A percentile compares a stretch with the other conserved stretches of the same genome.
These are phyloP conservation scores for Oryzias sinensis DNA, from an alignment of 2,797 vertebrate genomes.

Conservation along the genomic window DNA sequence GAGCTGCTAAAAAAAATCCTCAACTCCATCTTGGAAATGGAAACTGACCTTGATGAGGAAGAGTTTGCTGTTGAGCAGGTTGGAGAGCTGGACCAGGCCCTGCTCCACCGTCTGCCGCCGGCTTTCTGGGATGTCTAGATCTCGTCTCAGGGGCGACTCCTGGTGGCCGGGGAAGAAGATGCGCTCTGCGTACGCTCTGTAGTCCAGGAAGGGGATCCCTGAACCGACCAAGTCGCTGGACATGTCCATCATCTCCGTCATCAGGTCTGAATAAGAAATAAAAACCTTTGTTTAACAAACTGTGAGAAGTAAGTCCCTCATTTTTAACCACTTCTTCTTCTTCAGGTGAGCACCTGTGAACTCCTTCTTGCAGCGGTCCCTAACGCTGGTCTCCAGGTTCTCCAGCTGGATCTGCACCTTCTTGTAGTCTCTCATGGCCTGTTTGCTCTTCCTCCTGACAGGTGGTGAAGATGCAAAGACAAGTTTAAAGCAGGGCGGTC, in stretches of 20 bases:
- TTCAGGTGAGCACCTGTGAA: slow-evolving; percentile 85
- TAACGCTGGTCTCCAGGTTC: slow-evolving; percentile 95
- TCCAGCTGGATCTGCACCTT: slow-evolving; percentile 98
- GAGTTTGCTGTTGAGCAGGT: slow-evolving; percentile 96
- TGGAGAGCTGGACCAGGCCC: slow-evolving; percentile 92
- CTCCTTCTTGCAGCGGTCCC: slow-evolving; percentile 97
- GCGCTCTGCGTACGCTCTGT: slow-evolving; percentile 89
- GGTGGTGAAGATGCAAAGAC: not conserved
- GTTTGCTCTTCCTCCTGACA: slow-evolving; percentile 93
- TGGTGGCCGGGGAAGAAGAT: slow-evolving; percentile 97
- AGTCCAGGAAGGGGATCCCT: slow-evolving; percentile 95
- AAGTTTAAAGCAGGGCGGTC: too few species aligned
- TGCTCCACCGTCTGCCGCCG: slow-evolving; percentile 92
- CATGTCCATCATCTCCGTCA: slow-evolving; percentile 99
- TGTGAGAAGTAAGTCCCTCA: too few species aligned
- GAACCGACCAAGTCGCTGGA: slow-evolving; percentile 95
- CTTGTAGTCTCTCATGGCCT: slow-evolving; percentile 96
- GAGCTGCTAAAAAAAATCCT: not conserved
- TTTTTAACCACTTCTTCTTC: too few species aligned
- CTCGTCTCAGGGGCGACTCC: slow-evolving; percentile 89
- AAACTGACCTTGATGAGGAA: slow-evolving; percentile 90
- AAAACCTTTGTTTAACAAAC: not conserved
- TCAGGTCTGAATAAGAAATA: slow-evolving; percentile 82
- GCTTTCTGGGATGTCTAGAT: slow-evolving; percentile 90
- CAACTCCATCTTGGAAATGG: not conserved